Evolutionary conservation across 2,888 invertebrate species (phyloP).

Genomic region (Philhelius pedissequus): DNA sequence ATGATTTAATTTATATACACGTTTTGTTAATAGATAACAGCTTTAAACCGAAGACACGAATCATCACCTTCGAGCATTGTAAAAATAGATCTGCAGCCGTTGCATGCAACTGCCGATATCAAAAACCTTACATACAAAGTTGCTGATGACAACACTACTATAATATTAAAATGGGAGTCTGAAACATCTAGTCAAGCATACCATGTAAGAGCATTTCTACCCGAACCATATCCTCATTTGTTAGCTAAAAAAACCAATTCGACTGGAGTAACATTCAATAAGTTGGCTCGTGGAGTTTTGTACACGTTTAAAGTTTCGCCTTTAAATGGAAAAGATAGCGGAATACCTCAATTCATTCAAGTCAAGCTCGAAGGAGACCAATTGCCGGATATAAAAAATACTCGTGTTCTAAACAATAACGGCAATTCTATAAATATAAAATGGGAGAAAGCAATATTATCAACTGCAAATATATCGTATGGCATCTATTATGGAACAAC

Average conservation of each 20-base stretch:
- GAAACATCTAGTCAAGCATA: conserved; percentile 83
- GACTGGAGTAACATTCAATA: conserved; percentile 77
- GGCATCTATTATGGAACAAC: conserved; percentile 85
- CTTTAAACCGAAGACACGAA: conserved; percentile 82
- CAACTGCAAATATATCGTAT: conserved; percentile 79
- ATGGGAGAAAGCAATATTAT: conserved; percentile 83
- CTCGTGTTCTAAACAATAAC: conserved; percentile 17
- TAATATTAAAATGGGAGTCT: conserved; percentile 83
- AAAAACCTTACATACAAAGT: conserved; percentile 63
- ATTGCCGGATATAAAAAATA: conserved; percentile 71
- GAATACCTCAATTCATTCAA: conserved; percentile 74
- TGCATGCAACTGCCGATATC: neutral
- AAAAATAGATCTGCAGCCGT: conserved; percentile 76
- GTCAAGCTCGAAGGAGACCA: conserved; percentile 77
- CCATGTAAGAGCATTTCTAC: conserved; percentile 80
- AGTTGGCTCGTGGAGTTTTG: conserved; percentile 79
- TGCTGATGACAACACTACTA: conserved; percentile 80
- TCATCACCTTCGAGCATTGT: conserved; percentile 83
- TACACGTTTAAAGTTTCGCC: conserved; percentile 80
- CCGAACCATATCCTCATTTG: conserved; percentile 81
- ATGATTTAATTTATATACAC: neutral
- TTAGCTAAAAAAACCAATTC: conserved; percentile 78
- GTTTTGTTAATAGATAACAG: conserved; percentile 81
- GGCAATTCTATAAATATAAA: conserved; percentile 75
- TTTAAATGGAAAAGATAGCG: conserved; percentile 80